Evolutionary conservation across 1,140 invertebrate genomes (phyloP).

Genomic region (Babylonia areolata): DNA sequence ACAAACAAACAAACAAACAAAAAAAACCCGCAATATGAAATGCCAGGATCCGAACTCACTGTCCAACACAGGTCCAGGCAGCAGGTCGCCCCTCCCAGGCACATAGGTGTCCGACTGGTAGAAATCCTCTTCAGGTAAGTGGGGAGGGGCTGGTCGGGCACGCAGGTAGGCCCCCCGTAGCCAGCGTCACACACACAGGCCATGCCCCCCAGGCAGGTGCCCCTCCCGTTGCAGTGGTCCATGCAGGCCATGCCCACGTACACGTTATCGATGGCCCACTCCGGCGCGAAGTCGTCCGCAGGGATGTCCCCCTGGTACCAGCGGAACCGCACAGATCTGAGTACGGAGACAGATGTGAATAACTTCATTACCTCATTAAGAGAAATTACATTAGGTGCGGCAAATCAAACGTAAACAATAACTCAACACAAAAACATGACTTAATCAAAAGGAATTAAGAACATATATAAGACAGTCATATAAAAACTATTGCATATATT

Average conservation of each 20-base stretch:
- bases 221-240: constrained; percentile 76
- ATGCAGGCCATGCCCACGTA: constrained; percentile 77
- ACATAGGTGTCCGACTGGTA: constrained; percentile 47
- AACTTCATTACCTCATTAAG: too few species aligned
- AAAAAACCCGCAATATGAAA: too few species aligned
- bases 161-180: constrained; percentile 72
- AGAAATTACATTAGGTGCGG: too few species aligned
- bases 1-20: too few species aligned
- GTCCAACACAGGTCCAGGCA: constrained; percentile 26
- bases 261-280: constrained; percentile 77
- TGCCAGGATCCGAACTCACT: too few species aligned
- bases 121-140: constrained; percentile 75
- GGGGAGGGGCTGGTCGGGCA: constrained; percentile 55
- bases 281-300: constrained; percentile 67
- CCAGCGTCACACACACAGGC: constrained; percentile 75
- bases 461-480: too few species aligned
- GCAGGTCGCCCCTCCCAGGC: constrained; percentile 34
- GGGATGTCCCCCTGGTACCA: constrained; percentile 76
- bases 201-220: constrained; percentile 70
- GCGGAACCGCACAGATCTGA: constrained; percentile 74
- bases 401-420: too few species aligned
- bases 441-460: too few species aligned
- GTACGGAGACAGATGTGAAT: too few species aligned
- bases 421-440: too few species aligned
- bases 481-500: too few species aligned